phyloP scores from a whole-genome alignment of 2,888 invertebrate species.

The Iphiclides podalirius region DNA sequence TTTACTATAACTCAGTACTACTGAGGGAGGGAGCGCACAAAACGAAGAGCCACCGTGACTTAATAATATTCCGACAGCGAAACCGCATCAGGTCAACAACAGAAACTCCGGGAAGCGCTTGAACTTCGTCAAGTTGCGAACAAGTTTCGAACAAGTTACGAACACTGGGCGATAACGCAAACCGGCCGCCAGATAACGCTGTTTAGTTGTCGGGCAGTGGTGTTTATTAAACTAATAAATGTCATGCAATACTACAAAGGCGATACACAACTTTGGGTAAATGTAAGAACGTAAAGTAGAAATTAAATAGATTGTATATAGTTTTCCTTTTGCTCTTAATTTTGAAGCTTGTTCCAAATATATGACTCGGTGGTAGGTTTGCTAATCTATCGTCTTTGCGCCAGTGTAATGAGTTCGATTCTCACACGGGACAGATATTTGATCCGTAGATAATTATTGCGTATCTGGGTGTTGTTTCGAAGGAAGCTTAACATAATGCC shows the following conservation, averaged over 20 bases:
- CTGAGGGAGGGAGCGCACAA: not conserved
- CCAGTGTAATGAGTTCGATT: too few relatives aligned
- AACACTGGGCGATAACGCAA: conserved; percentile 26
- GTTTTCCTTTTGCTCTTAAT: too few relatives aligned
- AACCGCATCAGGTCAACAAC: conserved; percentile 11
- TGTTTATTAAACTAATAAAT: conserved; percentile 25
- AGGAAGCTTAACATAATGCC: too few relatives aligned
- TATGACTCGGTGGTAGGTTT: too few relatives aligned
- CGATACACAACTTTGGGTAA: not conserved
- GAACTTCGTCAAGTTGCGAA: conserved; percentile 9
- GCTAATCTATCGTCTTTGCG: too few relatives aligned
- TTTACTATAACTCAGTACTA: too few relatives aligned
- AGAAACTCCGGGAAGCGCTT: not conserved
- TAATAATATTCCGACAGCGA: conserved; percentile 12
- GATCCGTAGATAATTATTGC: too few relatives aligned
- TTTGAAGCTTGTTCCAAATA: too few relatives aligned
- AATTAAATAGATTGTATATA: too few relatives aligned
- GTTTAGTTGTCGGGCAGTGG: conserved; percentile 22
- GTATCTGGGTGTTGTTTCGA: too few relatives aligned
- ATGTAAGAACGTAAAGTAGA: not conserved
- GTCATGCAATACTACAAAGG: conserved; percentile 15
- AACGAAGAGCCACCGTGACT: not conserved
- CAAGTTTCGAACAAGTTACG: conserved; percentile 16
- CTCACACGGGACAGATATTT: too few relatives aligned
- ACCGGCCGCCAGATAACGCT: conserved; percentile 28